Percentiles rank a stretch among this genome's conserved stretches.
Conservation (phyloP, 2,888 invertebrate species). For the Drosophila phalerata region DNA sequence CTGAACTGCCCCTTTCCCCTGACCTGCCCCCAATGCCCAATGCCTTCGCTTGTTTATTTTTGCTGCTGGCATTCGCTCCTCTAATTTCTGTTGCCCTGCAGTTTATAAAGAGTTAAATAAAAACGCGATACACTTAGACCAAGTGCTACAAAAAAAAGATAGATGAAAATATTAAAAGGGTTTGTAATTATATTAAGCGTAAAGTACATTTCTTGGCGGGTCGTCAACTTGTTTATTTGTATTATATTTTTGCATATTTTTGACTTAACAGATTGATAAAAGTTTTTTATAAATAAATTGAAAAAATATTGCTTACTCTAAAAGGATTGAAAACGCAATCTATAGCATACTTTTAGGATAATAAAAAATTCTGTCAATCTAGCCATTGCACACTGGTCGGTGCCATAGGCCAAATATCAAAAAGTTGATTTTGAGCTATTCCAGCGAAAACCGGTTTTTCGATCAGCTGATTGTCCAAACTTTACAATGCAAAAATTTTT, state of each 20-base stretch:
- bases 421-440: too few species aligned
- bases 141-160: conserved; percentile 35
- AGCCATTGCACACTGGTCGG: too few species aligned
- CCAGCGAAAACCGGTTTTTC: too few species aligned
- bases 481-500: too few species aligned
- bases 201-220: neutral
- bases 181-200: conserved; percentile 36
- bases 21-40: conserved; percentile 27
- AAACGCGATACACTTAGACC: conserved; percentile 60
- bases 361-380: neutral
- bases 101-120: conserved; percentile 75
- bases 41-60: conserved; percentile 74
- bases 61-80: conserved; percentile 73
- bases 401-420: too few species aligned
- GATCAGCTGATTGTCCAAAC: too few species aligned
- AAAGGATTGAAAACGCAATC: neutral
- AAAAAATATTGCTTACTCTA: neutral
- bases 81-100: conserved; percentile 73
- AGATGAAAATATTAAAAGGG: conserved; percentile 45
- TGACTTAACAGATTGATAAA: neutral
- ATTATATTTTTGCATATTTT: neutral
- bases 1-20: conserved; percentile 49
- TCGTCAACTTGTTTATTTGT: conserved; percentile 22
- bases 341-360: neutral
- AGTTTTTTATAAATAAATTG: conserved; percentile 4